Conservation (phyloP, 1,140 invertebrate genomes). For the Dryas iulia region DNA sequence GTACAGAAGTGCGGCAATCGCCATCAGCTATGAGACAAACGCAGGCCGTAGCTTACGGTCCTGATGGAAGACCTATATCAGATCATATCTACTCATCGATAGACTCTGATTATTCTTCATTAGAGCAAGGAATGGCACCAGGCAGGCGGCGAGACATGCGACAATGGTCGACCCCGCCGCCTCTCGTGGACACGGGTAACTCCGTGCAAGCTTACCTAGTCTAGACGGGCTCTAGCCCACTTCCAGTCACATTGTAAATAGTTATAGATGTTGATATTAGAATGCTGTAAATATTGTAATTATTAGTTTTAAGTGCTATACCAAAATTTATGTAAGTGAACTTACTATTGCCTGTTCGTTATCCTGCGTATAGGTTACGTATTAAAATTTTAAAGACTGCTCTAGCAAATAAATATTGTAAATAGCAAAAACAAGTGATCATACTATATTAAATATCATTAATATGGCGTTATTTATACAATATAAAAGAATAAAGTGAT, state of each 20-base stretch:
- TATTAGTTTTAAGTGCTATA: slow-evolving; percentile 77
- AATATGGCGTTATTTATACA: slow-evolving; percentile 78
- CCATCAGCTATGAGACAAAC: slow-evolving; percentile 76
- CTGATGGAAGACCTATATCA: slow-evolving; percentile 85
- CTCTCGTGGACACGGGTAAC: slow-evolving; percentile 67
- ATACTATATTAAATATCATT: slow-evolving; percentile 72
- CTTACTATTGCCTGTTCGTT: slow-evolving; percentile 77
- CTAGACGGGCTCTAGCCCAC: slow-evolving; percentile 60
- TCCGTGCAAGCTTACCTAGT: slow-evolving; percentile 78
- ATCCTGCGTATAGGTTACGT: slow-evolving; percentile 76
- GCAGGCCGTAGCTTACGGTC: slow-evolving; percentile 67
- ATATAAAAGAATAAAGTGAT: slow-evolving; percentile 69
- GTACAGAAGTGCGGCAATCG: slow-evolving; percentile 70
- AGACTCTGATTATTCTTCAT: slow-evolving; percentile 88
- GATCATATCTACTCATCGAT: slow-evolving; percentile 94
- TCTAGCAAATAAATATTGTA: slow-evolving; percentile 78
- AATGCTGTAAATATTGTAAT: slow-evolving; percentile 76
- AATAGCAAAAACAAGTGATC: slow-evolving; percentile 77
- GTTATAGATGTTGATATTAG: slow-evolving; percentile 50
- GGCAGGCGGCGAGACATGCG: slow-evolving; percentile 67
- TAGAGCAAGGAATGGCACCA: slow-evolving; percentile 76
- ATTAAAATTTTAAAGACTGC: slow-evolving; percentile 79
- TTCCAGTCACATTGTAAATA: slow-evolving; percentile 78
- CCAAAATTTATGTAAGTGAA: slow-evolving; percentile 77
- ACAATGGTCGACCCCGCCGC: slow-evolving; percentile 72